Evolutionary conservation across 2,797 vertebrate species (phyloP), one percentile per base, ranked within the genome.

Genomic region (Sebastes hubbsi): DNA sequence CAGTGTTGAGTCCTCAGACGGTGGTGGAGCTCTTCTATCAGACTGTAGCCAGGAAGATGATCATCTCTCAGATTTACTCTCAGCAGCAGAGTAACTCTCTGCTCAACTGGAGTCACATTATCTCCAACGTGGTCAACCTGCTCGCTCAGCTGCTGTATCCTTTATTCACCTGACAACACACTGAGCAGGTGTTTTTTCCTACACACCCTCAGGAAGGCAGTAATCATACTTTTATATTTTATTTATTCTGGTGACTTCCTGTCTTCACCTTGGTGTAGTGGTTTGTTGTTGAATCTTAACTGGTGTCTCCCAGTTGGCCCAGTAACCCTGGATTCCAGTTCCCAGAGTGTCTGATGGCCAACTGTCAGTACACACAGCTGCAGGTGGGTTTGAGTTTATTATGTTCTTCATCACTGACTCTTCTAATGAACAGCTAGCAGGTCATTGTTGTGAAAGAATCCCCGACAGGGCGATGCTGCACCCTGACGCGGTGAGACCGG

Each of bases 11-110:
- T 80, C 97, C 97, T 81, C 97, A 98, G 90, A 98, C 98, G 0
- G 91, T 99, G 4, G 94, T 98, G 94, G 97, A 99, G 88, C 94
- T 99, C 55, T 99, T 99, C 93, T 99, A 98, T 70, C 97, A 97
- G 91, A 97, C 96, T 2, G 94, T 94, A 46, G 97, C 95, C 66
- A 95, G 97, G 85, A 98, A 95, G 85, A 83, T 94, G 74, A 96
- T 97, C 55, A 77, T 98, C 38, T 93, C 95, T 56, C 96, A 98
- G 78, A 95, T 99, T 18, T 97, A 97, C 89, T 87, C 89, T 30
- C 96, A 97, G 49, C 94, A 95, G 36, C 89, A 90, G 80, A 78
- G 62, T 2, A 29, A 6, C 16, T 92, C 92, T 0, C 85, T 88
- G 65, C 92, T 98, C 60, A 96, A 91, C 78, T 99, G 98, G 98